Base-by-base conservation (phyloP, 2,888 invertebrate species). In the Sympetrum striolatum region DNA sequence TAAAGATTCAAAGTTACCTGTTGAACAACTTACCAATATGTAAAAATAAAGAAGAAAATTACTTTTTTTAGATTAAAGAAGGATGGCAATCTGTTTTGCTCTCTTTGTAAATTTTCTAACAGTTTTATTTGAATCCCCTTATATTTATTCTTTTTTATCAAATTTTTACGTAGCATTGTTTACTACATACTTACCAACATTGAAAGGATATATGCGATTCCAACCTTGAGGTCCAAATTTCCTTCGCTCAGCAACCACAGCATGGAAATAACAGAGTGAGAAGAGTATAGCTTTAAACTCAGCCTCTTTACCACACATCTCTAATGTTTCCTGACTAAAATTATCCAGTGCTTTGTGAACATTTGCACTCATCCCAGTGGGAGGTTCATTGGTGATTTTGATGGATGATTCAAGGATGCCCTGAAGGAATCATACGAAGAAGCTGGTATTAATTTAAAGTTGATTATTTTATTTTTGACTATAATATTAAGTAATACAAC, bases 371-470 rank as follows among this genome's bases (percentile, higher is more conserved):
- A 99, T 99, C 90, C 99, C 99, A 0, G 98, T 98, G 0, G 99
- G 99, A 0, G 99, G 98, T 94, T 99, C 99, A 93, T 99, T 99
- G 5, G 99, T 99, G 91, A 99, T 98, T 95, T 99, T 99, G 92
- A 99, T 99, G 22, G 98, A 98, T 0, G 98, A 97, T 93, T 99
- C 98, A 90, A 99, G 94, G 91, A 99, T 98, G 0, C 99, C 99
- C 95, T 96, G 93, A n/a, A 73, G 91, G 31, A 53, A 53, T 53
- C 6, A 53, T 12, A 12, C 4, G 15, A 53, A 14, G 48, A 53
- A 15, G 15, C 4, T 53, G 10, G 12, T 53, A 53, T 2, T 53
- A 15, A 53, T 8, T 12, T n/a, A n/a, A n/a, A n/a, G n/a, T n/a
- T n/a, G n/a, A n/a, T n/a, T n/a, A n/a, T n/a, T n/a, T n/a, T n/a